Base-by-base conservation (phyloP, 2,888 invertebrate species). In the Blomia tropicalis region DNA sequence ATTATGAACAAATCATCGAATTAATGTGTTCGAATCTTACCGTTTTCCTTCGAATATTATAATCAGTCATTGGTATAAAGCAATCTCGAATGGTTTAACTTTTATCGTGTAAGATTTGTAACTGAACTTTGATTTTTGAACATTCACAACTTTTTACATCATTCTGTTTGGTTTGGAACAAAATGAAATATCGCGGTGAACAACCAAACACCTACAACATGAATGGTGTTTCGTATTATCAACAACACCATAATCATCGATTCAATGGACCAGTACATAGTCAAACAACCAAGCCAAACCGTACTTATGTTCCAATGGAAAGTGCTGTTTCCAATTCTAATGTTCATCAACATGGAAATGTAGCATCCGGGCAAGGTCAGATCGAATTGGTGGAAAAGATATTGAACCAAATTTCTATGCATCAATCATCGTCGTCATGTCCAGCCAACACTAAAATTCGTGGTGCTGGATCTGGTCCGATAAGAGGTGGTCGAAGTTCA, bases 321-420 rank as follows among this genome's bases (percentile, higher is more conserved):
- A 36, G 7, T 36, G 4, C 11, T 14, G 44, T 5, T 44, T 5
- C 7, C n/a, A n/a, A n/a, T 44, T 5, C 7, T 25, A 23, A 23
- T 25, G 47, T 2, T 25, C 2, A 23, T 25, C 7, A 17, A 7
- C 7, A 17, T n/a, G 19, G 44, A 14, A n/a, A n/a, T 44, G n/a
- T n/a, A n/a, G 44, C 2, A 19, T n/a, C 2, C 2, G 19, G 47
- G 2, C 47, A 47, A 25, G 19, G 22, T 14, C 29, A 23, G 2
- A 36, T 56, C 14, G 56, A 56, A 25, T 36, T 56, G n/a, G 56
- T 56, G 4, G 56, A 56, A 11, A 32, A 31, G 29, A 56, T 56
- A 29, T 36, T 56, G 27, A 56, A 31, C 23, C 31, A 56, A 36
- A 56, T 56, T 3, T 56, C 56, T 14, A 3, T 56, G 29, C 56